Percentiles rank a stretch among this genome's conserved stretches.
These are phyloP conservation scores for Craniophora ligustri DNA, from an alignment of 2,888 invertebrate species.

Conservation along the genomic window DNA sequence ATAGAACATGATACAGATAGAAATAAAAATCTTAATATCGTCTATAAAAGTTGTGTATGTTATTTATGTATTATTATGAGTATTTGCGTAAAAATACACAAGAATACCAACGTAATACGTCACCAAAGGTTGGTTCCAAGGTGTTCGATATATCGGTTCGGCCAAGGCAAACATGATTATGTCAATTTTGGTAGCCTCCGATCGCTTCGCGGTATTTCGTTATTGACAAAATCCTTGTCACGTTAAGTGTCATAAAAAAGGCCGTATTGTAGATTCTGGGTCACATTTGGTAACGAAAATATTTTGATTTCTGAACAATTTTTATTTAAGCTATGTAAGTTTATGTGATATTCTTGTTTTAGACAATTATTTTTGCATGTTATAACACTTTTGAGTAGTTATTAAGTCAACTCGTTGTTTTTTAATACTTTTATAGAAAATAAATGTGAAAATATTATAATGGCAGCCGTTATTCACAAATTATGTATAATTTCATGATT, in stretches of 20 bases:
- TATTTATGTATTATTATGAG: conserved; percentile 18
- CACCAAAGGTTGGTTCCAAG: conserved; percentile 52
- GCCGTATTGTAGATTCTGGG: conserved; percentile 29
- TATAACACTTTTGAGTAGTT: not conserved
- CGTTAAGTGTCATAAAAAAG: conserved; percentile 21
- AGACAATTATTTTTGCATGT: not conserved
- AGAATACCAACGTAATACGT: conserved; percentile 22
- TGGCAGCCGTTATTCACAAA: too few species aligned
- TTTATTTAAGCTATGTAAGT: not conserved
- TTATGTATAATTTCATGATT: too few species aligned
- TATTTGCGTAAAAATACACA: conserved; percentile 18
- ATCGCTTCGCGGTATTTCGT: conserved; percentile 21
- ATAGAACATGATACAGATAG: not conserved
- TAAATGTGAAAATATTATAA: too few species aligned
- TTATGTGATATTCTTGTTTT: not conserved
- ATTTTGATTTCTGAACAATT: not conserved
- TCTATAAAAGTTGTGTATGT: too few species aligned
- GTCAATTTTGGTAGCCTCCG: conserved; percentile 52
- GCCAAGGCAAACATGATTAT: conserved; percentile 63
- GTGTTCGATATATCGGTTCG: conserved; percentile 42
- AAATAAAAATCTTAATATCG: too few species aligned
- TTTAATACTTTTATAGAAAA: too few species aligned
- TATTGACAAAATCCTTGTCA: conserved; percentile 48
- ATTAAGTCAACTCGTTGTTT: too few species aligned
- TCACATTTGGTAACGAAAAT: conserved; percentile 7